phyloP scores from a whole-genome alignment of 2,113 vertebrate genomes.

The Megaceryle maxima region DNA sequence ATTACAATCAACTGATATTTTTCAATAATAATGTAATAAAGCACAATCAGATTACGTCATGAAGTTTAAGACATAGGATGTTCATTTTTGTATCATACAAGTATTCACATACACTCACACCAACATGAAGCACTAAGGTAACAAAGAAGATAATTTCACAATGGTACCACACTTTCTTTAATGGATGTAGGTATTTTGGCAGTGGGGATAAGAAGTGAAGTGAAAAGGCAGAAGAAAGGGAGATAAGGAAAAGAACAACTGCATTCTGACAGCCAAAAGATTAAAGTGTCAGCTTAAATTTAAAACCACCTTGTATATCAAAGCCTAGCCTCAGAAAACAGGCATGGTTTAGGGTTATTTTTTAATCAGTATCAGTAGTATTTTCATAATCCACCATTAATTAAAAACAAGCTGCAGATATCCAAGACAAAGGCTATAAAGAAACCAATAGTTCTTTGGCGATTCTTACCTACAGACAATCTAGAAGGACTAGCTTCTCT shows the following conservation, averaged over 20 bases:
- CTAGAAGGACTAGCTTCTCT: slow-evolving; percentile 95
- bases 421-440: neutral
- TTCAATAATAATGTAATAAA: neutral
- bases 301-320: neutral
- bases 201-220: neutral
- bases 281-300: neutral
- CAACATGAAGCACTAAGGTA: neutral
- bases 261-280: neutral
- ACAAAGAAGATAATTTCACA: neutral
- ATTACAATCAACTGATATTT: neutral
- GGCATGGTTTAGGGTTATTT: neutral
- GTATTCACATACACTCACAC: neutral
- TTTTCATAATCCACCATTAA: neutral
- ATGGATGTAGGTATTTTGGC: neutral
- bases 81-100: neutral
- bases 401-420: neutral
- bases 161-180: neutral
- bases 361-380: accelerated
- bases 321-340: neutral
- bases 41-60: neutral
- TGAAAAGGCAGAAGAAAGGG: neutral
- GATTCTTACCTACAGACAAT: slow-evolving; percentile 89
- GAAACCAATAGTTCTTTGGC: neutral
- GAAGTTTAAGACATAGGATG: neutral
- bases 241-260: neutral